Percentiles rank a stretch among this genome's conserved stretches.
phyloP scores from a whole-genome alignment of 2,888 invertebrate species.

The Dasypolia templi region DNA sequence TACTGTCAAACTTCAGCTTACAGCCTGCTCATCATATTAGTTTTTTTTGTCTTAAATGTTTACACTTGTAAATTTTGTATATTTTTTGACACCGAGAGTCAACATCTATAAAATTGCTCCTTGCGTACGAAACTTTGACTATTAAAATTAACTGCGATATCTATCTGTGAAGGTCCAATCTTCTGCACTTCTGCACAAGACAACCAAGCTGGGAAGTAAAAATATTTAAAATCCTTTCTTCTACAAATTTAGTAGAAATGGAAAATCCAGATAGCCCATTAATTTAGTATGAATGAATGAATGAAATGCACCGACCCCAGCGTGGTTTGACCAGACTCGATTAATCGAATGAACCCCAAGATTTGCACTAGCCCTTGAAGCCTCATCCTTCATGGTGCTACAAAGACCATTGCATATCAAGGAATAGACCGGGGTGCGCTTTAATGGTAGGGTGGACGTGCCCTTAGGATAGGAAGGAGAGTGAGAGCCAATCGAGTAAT shows the following conservation, averaged over 20 bases:
- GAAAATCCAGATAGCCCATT: neutral
- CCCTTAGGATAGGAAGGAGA: too few species aligned
- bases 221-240: neutral
- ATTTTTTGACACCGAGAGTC: neutral
- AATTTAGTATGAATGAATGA: too few species aligned
- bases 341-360: too few species aligned
- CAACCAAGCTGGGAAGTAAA: neutral
- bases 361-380: too few species aligned
- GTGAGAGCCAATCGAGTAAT: too few species aligned
- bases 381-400: too few species aligned
- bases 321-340: too few species aligned
- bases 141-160: slow-evolving; percentile 2
- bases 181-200: neutral
- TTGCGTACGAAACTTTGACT: slow-evolving; percentile 10
- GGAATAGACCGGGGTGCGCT: too few species aligned
- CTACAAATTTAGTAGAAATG: neutral
- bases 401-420: too few species aligned
- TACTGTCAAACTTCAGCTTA: neutral
- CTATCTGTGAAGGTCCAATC: neutral
- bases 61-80: neutral
- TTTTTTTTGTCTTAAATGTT: neutral
- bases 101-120: neutral
- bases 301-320: too few species aligned
- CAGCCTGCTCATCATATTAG: too few species aligned
- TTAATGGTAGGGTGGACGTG: too few species aligned